Evolutionary conservation across 2,888 invertebrate genomes (phyloP).

Genomic region (Drosophila paranaensis): DNA sequence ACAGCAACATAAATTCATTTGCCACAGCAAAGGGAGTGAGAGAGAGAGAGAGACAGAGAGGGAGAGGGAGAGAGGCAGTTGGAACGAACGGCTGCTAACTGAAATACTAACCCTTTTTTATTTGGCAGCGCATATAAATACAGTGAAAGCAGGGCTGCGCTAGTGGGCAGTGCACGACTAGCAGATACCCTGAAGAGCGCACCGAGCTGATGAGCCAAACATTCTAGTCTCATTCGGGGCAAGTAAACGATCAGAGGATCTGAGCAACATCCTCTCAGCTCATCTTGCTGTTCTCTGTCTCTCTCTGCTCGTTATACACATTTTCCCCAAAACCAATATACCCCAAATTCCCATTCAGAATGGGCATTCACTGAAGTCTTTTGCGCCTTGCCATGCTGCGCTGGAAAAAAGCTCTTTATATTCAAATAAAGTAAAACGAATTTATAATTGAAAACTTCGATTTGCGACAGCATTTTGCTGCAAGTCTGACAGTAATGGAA

Average conservation of each 20-base stretch:
- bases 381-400: not conserved
- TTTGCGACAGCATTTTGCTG: not conserved
- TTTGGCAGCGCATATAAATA: constrained; percentile 15
- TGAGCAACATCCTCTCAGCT: not conserved
- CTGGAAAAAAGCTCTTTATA: not conserved
- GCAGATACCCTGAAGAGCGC: not conserved
- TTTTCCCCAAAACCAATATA: not conserved
- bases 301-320: not conserved
- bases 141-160: not conserved
- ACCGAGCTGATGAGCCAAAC: too few species aligned
- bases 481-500: not conserved
- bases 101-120: constrained; percentile 60
- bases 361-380: not conserved
- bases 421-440: not conserved
- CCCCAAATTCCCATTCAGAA: not conserved
- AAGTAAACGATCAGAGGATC: too few species aligned
- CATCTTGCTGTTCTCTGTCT: not conserved
- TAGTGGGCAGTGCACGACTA: not conserved
- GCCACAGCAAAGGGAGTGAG: constrained; percentile 13
- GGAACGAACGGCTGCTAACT: constrained; percentile 13
- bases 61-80: not conserved
- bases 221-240: too few species aligned
- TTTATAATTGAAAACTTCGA: constrained; percentile 6
- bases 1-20: constrained; percentile 72
- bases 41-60: not conserved